phyloP scores from a whole-genome alignment of 2,888 invertebrate species.

The Latrodectus elegans region DNA sequence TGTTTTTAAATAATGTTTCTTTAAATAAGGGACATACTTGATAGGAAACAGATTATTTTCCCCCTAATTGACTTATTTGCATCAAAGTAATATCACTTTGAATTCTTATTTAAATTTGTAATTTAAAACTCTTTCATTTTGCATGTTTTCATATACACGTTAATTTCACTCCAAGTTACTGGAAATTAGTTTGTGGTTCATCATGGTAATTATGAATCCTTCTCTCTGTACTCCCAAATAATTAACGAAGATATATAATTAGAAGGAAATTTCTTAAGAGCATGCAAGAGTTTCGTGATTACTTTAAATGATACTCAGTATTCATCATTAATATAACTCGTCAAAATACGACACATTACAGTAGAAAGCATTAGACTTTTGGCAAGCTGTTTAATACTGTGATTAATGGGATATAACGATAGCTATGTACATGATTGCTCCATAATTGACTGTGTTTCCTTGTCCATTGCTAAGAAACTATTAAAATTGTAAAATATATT shows the following conservation, averaged over 20 bases:
- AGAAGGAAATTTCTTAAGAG: background rate
- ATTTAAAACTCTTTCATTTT: too few relatives aligned
- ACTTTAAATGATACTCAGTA: conserved; percentile 1
- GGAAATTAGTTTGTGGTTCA: too few relatives aligned
- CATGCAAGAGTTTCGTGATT: background rate
- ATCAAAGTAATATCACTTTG: too few relatives aligned
- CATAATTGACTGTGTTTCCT: background rate
- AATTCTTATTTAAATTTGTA: too few relatives aligned
- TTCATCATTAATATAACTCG: conserved; percentile 16
- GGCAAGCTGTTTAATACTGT: background rate
- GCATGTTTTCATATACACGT: too few relatives aligned
- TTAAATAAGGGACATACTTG: too few relatives aligned
- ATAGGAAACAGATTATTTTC: too few relatives aligned
- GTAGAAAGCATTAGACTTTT: background rate
- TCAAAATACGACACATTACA: background rate
- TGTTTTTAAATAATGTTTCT: too few relatives aligned
- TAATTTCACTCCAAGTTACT: too few relatives aligned
- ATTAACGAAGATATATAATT: background rate
- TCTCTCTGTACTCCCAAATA: background rate
- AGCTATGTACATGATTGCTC: conserved; percentile 6
- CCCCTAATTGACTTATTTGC: too few relatives aligned
- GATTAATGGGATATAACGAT: conserved; percentile 24
- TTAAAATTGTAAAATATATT: too few relatives aligned
- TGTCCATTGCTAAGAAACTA: background rate
- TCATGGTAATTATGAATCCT: too few relatives aligned